Base-by-base conservation (phyloP, 2,888 invertebrate species). In the Molorchus minor region DNA sequence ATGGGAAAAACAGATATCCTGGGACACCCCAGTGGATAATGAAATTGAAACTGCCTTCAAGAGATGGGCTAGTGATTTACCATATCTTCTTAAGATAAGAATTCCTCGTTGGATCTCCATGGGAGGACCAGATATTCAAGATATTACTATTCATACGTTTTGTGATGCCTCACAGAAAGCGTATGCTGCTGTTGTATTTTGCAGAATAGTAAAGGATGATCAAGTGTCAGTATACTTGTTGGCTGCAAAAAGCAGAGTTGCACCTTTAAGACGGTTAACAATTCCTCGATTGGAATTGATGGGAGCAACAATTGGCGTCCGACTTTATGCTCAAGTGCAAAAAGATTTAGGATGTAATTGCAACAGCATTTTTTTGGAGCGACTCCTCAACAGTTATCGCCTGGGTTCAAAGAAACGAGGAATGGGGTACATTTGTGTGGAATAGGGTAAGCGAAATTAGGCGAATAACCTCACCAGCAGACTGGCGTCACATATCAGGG, bases 251-350 rank as follows among this genome's bases (percentile, higher is more conserved):
- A 35, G 71, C 4, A 65, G 73, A 58, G 66, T 76, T 8, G 61
- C 71, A 10, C 72, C 74, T 0, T 15, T 62, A 2, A 64, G 66
- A 46, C 59, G 58, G 41, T 49, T 65, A 12, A 73, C 71, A 1
- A 74, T 75, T 10, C 74, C 73, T 1, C 54, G 73, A 15, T 43
- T 76, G 12, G 74, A 76, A 56, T 55, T 75, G 15, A 45, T 75
- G 19, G 73, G 65, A 15, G 71, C 71, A 12, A 52, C 65, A 13
- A 70, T 76, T 19, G 71, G 67, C 10, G 69, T 65, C 2, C 47
- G 74, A 52, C 44, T 74, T 12, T 56, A 54, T 15, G 40, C 44
- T 8, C 46, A 33, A 35, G 35, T 35, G n/a, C n/a, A n/a, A n/a
- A n/a, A n/a, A n/a, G n/a, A n/a, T n/a, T n/a, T n/a, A n/a, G n/a